phyloP scores from a whole-genome alignment of 37 sponge, comb jelly and placozoan species.

The Lycopodina hypogea region DNA sequence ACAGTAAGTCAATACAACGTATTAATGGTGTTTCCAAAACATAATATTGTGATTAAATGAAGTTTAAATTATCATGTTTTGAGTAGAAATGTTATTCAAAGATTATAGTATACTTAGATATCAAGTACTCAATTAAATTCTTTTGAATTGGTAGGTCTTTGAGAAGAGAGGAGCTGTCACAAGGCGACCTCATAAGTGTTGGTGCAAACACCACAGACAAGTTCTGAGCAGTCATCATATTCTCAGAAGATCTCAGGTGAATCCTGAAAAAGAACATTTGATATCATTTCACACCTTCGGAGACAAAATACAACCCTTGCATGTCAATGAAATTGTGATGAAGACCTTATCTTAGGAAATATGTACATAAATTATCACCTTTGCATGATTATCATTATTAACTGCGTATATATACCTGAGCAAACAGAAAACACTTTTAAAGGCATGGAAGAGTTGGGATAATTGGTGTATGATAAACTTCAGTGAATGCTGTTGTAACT shows the following conservation, averaged over 20 bases:
- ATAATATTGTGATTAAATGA: background rate
- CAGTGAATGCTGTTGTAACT: too few relatives aligned
- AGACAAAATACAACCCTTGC: too few relatives aligned
- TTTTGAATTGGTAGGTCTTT: slow-evolving; percentile 46
- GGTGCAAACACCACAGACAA: slow-evolving; percentile 82
- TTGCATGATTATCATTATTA: too few relatives aligned
- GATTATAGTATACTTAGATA: slow-evolving; percentile 28
- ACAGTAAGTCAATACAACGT: too few relatives aligned
- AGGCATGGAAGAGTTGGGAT: too few relatives aligned
- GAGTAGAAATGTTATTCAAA: slow-evolving; percentile 3
- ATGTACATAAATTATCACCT: too few relatives aligned
- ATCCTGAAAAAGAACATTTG: slow-evolving; percentile 27
- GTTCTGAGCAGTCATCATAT: slow-evolving; percentile 70
- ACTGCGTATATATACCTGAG: too few relatives aligned
- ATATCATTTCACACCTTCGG: background rate
- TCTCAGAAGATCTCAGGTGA: slow-evolving; percentile 20
- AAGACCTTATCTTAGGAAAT: too few relatives aligned
- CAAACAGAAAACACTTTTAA: too few relatives aligned
- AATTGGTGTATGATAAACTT: too few relatives aligned
- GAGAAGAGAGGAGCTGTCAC: slow-evolving; percentile 2
- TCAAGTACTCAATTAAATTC: slow-evolving; percentile 39
- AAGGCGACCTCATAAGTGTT: slow-evolving; percentile 56
- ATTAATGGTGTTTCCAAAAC: too few relatives aligned
- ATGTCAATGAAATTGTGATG: too few relatives aligned
- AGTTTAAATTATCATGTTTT: background rate